phyloP scores from a whole-genome alignment of 2,888 invertebrate species.

The Camptogramma bilineatum region DNA sequence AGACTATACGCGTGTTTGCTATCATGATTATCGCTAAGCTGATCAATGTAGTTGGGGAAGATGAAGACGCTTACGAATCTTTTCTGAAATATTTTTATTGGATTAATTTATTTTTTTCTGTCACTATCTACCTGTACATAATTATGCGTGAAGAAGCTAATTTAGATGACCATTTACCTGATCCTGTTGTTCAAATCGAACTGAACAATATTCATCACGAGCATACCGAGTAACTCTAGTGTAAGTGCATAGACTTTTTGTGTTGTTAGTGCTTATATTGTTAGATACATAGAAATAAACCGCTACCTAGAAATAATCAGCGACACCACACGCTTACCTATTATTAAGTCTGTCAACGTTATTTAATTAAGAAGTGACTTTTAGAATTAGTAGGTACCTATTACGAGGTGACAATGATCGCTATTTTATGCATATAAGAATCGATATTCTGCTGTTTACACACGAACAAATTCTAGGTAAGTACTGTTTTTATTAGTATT shows the following conservation, averaged over 20 bases:
- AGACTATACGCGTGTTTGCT: constrained; percentile 3
- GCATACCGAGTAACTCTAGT: constrained; percentile 3
- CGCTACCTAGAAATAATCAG: neutral
- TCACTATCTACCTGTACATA: neutral
- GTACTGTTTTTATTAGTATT: too few relatives aligned
- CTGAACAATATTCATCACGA: neutral
- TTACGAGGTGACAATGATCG: neutral
- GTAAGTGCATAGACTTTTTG: constrained; percentile 7
- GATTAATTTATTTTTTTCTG: neutral
- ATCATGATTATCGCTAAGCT: constrained; percentile 8
- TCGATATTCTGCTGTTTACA: neutral
- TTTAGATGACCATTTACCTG: neutral
- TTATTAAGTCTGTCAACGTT: neutral
- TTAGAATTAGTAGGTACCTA: neutral
- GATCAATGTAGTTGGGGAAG: neutral
- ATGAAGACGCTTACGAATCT: neutral
- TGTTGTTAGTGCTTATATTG: neutral
- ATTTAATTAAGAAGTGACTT: constrained; percentile 1
- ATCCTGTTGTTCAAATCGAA: neutral
- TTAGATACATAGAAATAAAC: too few relatives aligned
- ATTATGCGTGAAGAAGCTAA: neutral
- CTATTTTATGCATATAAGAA: neutral
- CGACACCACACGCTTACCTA: neutral
- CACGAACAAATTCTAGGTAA: neutral
- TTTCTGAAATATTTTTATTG: constrained; percentile 4